A percentile compares a stretch with the other conserved stretches of the same genome.
Evolutionary conservation across 2,888 invertebrate genomes (phyloP).

Genomic region (Parnassius apollo): DNA sequence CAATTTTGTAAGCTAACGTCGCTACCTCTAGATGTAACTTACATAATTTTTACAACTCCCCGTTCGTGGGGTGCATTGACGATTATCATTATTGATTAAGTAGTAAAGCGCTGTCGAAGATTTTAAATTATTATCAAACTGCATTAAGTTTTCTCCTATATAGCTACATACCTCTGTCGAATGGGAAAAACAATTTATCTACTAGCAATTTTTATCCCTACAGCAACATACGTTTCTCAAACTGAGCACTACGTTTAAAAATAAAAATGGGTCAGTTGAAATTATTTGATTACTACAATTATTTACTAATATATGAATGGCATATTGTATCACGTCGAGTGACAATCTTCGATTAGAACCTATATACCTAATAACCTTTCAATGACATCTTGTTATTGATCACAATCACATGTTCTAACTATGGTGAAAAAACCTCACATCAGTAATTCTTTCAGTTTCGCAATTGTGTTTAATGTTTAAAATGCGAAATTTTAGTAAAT

Average conservation of each 20-base stretch:
- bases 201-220: slow-evolving; percentile 2
- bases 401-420: neutral
- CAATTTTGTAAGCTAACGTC: slow-evolving; percentile 60
- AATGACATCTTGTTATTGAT: neutral
- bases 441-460: neutral
- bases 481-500: no score
- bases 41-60: slow-evolving; percentile 65
- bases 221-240: slow-evolving; percentile 27
- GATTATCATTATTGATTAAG: slow-evolving; percentile 9
- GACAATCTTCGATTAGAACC: slow-evolving; percentile 1
- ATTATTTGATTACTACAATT: slow-evolving; percentile 28
- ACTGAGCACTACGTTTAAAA: slow-evolving; percentile 36
- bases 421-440: neutral
- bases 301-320: slow-evolving; percentile 39
- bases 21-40: slow-evolving; percentile 62
- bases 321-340: slow-evolving; percentile 37
- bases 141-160: slow-evolving; percentile 1
- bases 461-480: neutral
- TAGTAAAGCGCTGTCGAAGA: slow-evolving; percentile 9
- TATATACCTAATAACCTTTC: neutral
- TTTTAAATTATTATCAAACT: slow-evolving; percentile 1
- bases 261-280: slow-evolving; percentile 36
- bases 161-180: neutral
- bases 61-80: slow-evolving; percentile 19
- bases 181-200: slow-evolving; percentile 4